Conservation (phyloP, 2,113 vertebrate species). For the Nestor notabilis region DNA sequence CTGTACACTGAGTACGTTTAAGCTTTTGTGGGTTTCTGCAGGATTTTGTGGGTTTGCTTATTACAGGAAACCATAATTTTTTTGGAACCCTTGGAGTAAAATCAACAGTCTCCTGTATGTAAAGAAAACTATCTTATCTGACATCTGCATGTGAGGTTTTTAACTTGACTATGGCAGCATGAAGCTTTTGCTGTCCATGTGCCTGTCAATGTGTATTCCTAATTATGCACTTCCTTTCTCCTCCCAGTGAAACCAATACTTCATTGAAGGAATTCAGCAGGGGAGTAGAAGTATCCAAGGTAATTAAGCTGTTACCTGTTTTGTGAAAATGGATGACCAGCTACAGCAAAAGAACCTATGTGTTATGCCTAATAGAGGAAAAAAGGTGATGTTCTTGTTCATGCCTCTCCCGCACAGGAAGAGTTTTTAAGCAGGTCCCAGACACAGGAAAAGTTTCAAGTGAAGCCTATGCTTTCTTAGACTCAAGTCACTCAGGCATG, state of each 20-base stretch:
- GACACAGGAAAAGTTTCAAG: background rate
- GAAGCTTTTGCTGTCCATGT: background rate
- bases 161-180: background rate
- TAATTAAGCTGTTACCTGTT: background rate
- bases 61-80: background rate
- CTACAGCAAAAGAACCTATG: background rate
- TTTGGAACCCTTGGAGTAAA: background rate
- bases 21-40: background rate
- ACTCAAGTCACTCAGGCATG: slow-evolving; percentile 18
- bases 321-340: background rate
- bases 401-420: background rate
- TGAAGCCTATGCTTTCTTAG: background rate
- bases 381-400: background rate
- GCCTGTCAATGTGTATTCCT: background rate
- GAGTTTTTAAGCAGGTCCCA: background rate
- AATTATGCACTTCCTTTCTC: slow-evolving; percentile 1
- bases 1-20: background rate
- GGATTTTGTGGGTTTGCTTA: background rate
- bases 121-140: background rate
- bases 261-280: background rate
- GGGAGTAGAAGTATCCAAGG: background rate
- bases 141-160: background rate
- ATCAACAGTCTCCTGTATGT: background rate
- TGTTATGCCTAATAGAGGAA: background rate
- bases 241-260: background rate